Conservation (phyloP, 2,888 invertebrate species). For the Mimumesa dahlbomi region DNA sequence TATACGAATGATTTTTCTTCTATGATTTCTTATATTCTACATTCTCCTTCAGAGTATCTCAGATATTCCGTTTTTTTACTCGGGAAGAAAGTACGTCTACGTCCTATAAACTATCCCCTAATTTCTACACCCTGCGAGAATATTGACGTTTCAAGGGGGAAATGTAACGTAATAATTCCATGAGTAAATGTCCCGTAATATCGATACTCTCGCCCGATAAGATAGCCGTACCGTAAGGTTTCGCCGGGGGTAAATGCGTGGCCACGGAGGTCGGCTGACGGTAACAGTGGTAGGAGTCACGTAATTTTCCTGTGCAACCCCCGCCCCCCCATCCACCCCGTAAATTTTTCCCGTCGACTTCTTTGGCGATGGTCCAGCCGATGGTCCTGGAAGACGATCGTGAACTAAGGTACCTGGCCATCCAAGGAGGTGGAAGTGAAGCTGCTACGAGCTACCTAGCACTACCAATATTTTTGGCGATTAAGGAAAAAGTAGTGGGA, state of each 20-base stretch:
- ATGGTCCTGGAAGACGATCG: slow-evolving; percentile 33
- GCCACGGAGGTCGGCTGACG: background rate
- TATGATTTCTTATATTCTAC: background rate
- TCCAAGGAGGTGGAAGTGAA: slow-evolving; percentile 20
- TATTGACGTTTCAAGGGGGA: no score
- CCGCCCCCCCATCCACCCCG: slow-evolving; percentile 5
- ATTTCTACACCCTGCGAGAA: no score
- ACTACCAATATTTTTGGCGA: slow-evolving; percentile 74
- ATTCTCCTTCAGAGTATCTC: no score
- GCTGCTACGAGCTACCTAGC: slow-evolving; percentile 21
- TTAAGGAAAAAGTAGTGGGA: slow-evolving; percentile 70
- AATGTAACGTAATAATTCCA: background rate
- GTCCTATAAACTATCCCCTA: no score
- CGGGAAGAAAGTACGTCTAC: no score
- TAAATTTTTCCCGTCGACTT: slow-evolving; percentile 46
- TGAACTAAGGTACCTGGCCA: slow-evolving; percentile 22
- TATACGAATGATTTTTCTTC: background rate
- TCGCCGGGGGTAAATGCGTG: no score
- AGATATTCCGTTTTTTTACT: no score
- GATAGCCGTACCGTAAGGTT: no score
- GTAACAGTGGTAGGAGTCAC: slow-evolving; percentile 34
- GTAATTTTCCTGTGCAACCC: slow-evolving; percentile 51
- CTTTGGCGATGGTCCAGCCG: slow-evolving; percentile 55
- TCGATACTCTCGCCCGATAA: background rate
- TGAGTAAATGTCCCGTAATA: slow-evolving; percentile 3